These are phyloP conservation scores for Barbus barbus DNA, from an alignment of 2,113 vertebrate genomes.

Conservation along the genomic window DNA sequence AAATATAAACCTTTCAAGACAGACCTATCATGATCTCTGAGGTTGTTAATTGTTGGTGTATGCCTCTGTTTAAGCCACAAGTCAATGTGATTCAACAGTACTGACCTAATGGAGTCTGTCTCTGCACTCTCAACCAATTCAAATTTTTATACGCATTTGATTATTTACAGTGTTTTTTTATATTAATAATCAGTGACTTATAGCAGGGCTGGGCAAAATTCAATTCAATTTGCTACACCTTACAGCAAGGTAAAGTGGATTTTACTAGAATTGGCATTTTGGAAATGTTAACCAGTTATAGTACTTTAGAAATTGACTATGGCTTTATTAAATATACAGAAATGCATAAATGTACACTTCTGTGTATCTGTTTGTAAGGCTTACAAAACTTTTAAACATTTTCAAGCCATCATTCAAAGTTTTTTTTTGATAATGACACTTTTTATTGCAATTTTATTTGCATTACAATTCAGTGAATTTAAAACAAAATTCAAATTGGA, in stretches of 20 bases:
- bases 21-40: conserved; percentile 16
- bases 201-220: too few species aligned
- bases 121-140: neutral
- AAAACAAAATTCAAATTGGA: neutral
- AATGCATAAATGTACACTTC: neutral
- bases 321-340: neutral
- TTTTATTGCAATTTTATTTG: neutral
- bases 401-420: neutral
- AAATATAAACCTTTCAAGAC: conserved; percentile 1
- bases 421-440: neutral
- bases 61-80: neutral
- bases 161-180: neutral
- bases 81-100: neutral
- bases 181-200: neutral
- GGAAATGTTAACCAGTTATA: neutral
- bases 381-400: neutral
- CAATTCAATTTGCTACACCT: neutral
- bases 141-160: neutral
- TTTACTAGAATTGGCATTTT: neutral
- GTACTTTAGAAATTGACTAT: neutral
- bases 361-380: neutral
- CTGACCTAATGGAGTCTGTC: neutral
- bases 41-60: conserved; percentile 8
- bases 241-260: neutral
- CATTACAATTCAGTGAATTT: neutral